phyloP scores from a whole-genome alignment of 2,113 vertebrate species.

The Zosterops lateralis region DNA sequence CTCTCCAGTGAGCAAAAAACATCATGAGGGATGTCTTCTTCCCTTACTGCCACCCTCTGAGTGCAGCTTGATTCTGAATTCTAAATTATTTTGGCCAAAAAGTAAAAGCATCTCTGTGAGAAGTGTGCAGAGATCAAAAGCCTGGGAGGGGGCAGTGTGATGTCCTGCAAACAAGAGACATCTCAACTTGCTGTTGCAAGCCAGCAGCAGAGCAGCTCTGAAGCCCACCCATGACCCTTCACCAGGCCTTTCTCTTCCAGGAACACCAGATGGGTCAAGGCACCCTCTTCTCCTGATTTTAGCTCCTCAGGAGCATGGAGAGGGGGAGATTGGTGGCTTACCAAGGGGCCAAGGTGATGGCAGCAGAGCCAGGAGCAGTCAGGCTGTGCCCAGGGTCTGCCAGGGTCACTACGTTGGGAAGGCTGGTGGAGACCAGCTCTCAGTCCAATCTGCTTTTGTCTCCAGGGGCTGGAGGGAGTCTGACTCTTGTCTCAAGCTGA shows the following conservation, averaged over 20 bases:
- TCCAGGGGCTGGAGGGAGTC: neutral
- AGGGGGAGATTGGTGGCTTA: neutral
- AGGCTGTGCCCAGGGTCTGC: neutral
- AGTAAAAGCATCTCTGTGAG: neutral
- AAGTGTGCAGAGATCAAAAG: neutral
- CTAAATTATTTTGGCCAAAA: neutral
- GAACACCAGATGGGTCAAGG: neutral
- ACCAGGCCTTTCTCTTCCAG: neutral
- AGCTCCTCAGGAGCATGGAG: neutral
- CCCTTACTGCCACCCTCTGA: neutral
- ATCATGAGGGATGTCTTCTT: neutral
- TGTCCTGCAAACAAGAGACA: neutral
- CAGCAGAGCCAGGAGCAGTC: neutral
- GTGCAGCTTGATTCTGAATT: neutral
- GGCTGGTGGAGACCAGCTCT: neutral
- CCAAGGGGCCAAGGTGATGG: neutral
- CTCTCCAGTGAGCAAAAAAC: neutral
- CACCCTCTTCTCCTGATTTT: neutral
- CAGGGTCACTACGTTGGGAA: accelerated
- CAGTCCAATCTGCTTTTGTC: neutral
- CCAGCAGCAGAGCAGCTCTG: neutral
- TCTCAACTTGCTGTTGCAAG: accelerated
- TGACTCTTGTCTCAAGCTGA: neutral
- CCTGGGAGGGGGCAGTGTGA: accelerated
- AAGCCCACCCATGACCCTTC: accelerated